phyloP scores from a whole-genome alignment of 30 jellyfish, hydroid and myxozoan species.

The Calvadosia cruxmelitensis region DNA sequence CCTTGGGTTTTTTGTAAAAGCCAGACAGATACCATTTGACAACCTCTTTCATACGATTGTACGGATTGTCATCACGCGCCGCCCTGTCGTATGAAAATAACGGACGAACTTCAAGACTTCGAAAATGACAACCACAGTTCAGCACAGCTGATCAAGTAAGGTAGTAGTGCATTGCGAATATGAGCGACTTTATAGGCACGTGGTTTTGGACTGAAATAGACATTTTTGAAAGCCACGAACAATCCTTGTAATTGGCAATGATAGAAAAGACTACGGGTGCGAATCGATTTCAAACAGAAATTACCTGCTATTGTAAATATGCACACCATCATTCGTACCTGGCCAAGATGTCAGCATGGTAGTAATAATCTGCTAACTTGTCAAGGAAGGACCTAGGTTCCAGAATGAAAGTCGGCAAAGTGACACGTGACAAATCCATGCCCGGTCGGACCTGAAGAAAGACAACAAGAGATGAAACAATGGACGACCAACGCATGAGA shows the following conservation, averaged over 20 bases:
- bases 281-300: too few species aligned
- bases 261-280: too few species aligned
- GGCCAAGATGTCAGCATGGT: constrained; percentile 60
- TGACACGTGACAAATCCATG: constrained; percentile 85
- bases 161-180: too few species aligned
- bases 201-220: too few species aligned
- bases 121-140: too few species aligned
- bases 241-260: too few species aligned
- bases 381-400: constrained; percentile 95
- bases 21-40: constrained; percentile 93
- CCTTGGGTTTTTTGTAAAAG: constrained; percentile 93
- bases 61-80: constrained; percentile 73
- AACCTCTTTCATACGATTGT: constrained; percentile 65
- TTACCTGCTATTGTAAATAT: background rate
- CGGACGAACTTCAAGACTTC: too few species aligned
- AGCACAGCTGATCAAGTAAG: too few species aligned
- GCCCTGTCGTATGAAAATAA: too few species aligned
- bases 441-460: constrained; percentile 90
- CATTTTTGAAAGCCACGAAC: too few species aligned
- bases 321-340: constrained; percentile 19
- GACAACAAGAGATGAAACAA: background rate
- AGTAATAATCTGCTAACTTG: constrained; percentile 70
- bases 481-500: background rate
- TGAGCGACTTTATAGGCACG: too few species aligned
- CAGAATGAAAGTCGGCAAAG: constrained; percentile 84